Evolutionary conservation across 2,888 invertebrate genomes (phyloP).

Genomic region (Eubasilissa splendida): DNA sequence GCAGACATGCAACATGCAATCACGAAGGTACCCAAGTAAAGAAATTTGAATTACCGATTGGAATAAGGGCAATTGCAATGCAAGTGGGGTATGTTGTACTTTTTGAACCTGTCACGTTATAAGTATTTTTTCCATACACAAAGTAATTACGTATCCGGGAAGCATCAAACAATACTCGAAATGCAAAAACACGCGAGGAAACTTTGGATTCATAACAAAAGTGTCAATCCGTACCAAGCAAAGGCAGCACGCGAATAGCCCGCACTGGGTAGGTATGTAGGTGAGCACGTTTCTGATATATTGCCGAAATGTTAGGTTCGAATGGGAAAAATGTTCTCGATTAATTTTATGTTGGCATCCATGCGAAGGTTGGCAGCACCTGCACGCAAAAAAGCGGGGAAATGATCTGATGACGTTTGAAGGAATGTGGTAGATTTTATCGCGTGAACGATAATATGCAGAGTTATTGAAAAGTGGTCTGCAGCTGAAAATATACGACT

Average conservation of each 20-base stretch:
- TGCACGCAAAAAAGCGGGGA: constrained; percentile 19
- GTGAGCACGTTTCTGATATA: background rate
- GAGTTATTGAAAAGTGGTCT: too few relatives aligned
- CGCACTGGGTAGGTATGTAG: background rate
- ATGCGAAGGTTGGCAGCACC: constrained; percentile 18
- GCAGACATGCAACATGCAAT: constrained; percentile 15
- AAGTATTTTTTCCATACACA: constrained; percentile 34
- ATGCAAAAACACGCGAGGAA: constrained; percentile 48
- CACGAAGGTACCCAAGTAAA: constrained; percentile 5
- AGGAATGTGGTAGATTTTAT: background rate
- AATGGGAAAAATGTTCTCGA: constrained; percentile 15
- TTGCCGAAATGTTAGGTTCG: constrained; percentile 21
- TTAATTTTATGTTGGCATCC: constrained; percentile 30
- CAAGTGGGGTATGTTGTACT: constrained; percentile 29
- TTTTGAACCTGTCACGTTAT: constrained; percentile 34
- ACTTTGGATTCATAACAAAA: constrained; percentile 55
- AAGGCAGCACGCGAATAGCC: constrained; percentile 50
- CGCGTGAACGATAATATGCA: too few relatives aligned
- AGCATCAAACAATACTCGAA: constrained; percentile 48
- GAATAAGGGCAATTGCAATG: constrained; percentile 29
- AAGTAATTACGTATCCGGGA: constrained; percentile 46
- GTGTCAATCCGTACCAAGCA: constrained; percentile 58
- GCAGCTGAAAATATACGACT: too few relatives aligned
- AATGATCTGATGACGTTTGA: constrained; percentile 22
- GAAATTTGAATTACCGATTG: constrained; percentile 27